Evolutionary conservation across 1,140 invertebrate species (phyloP), one percentile per base, ranked within the genome.

Genomic region (Macrobrachium rosenbergii): DNA sequence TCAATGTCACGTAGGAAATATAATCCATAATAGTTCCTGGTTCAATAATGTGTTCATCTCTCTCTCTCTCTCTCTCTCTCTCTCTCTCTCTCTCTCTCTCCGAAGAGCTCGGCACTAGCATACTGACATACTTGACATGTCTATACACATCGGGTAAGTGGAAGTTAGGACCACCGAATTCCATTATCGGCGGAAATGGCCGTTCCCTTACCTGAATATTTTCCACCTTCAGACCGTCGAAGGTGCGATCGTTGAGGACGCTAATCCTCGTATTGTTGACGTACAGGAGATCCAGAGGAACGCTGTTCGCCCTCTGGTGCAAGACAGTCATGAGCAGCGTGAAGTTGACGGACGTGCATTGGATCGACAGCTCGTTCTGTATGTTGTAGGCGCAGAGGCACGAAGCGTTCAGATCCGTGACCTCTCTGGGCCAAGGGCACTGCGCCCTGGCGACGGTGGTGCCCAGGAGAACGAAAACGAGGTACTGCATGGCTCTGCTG

Each of bases 261-360:
- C 88, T 76, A 45, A 98, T 94, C 5, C 95, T 95, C 28, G 96
- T 96, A 92, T 98, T 98, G 92, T 97, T 97, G 16, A 98, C 94
- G 91, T 98, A 98, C 21, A 98, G 94, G 67, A 98, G 92, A 91
- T 98, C 97, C 73, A 98, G 93, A 0, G 94, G 92, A n/a, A 91
- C 82, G 93, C 94, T 90, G 37, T 87, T 94, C 92, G 79, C 93
- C 94, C 94, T 90, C 94, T 95, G 79, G 58, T 91, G 88, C 89
- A 98, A 93, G 1, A 95, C 95, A 78, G 94, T 92, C 58, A 97
- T 90, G 17, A 98, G 92, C 76, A 94, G 92, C 10, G 93, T 92
- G 90, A 96, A 97, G 89, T 98, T 95, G 23, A 98, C 96, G 92
- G 96, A 95, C 92, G 97, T 95, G 92, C 97, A 98, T 91, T 98